Evolutionary conservation across 1,140 invertebrate genomes (phyloP).

Genomic region (Cataglyphis hispanica): DNA sequence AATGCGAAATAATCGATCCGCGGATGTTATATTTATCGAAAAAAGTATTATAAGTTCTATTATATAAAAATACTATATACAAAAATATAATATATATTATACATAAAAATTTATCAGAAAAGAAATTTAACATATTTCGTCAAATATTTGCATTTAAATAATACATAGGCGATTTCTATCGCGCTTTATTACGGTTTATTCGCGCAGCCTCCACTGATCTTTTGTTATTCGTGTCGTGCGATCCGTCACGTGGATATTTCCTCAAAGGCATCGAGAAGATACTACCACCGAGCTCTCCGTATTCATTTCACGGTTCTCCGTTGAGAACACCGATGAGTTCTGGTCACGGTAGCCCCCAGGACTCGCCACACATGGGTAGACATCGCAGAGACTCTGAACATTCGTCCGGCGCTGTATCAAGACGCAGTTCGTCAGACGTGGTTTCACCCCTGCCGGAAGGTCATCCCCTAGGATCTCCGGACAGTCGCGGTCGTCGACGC

Average conservation of each 20-base stretch:
- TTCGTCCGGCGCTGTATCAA: conserved; percentile 71
- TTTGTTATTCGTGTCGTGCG: conserved; percentile 30
- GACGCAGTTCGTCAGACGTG: conserved; percentile 77
- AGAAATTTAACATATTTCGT: neutral
- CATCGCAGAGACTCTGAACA: conserved; percentile 81
- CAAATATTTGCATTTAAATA: neutral
- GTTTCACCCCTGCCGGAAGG: conserved; percentile 76
- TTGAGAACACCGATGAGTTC: conserved; percentile 80
- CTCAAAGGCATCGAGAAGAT: conserved; percentile 81
- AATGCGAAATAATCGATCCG: neutral
- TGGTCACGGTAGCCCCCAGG: conserved; percentile 80
- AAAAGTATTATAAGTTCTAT: too few relatives aligned
- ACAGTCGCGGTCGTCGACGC: conserved; percentile 76
- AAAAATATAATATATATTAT: too few relatives aligned
- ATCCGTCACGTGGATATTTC: conserved; percentile 69
- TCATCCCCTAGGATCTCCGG: conserved; percentile 77
- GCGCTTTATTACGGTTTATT: neutral
- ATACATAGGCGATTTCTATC: neutral
- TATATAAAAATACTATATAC: too few relatives aligned
- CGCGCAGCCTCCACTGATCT: conserved; percentile 49
- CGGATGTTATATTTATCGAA: neutral
- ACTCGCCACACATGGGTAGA: conserved; percentile 79
- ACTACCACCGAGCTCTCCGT: conserved; percentile 74
- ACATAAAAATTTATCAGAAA: neutral
- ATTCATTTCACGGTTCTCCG: conserved; percentile 80